These are phyloP conservation scores for Leguminivora glycinivorella DNA, from an alignment of 1,140 invertebrate genomes.

Conservation along the genomic window DNA sequence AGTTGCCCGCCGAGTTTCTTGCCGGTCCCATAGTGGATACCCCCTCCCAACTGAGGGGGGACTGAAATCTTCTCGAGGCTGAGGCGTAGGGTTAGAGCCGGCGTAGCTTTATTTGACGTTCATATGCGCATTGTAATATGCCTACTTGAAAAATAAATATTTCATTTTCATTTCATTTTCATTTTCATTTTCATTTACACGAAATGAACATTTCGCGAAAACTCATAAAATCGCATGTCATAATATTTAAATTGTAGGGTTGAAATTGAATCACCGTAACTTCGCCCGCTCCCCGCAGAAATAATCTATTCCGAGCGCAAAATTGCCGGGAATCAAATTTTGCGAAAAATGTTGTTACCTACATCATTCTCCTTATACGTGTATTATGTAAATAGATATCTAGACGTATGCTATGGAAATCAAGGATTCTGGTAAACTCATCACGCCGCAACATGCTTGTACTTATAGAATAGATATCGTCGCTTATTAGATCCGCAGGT, in stretches of 20 bases:
- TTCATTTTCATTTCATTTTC: no score
- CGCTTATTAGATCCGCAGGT: no score
- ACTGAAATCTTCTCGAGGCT: no score
- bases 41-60: no score
- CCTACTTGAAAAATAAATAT: no score
- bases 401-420: constrained; percentile 37
- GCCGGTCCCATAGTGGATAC: no score
- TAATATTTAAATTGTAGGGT: constrained; percentile 42
- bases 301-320: constrained; percentile 49
- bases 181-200: no score
- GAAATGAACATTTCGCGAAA: constrained; percentile 12
- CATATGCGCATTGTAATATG: no score
- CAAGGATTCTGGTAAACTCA: constrained; percentile 32
- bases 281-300: constrained; percentile 43
- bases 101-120: no score
- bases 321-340: constrained; percentile 60
- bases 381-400: constrained; percentile 39
- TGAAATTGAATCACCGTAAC: constrained; percentile 49
- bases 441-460: not conserved
- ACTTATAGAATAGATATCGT: not conserved
- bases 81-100: no score
- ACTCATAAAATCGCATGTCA: constrained; percentile 30
- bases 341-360: constrained; percentile 56
- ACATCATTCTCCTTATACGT: constrained; percentile 42
- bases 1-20: no score